Evolutionary conservation across 2,888 invertebrate genomes (phyloP), one percentile per base, ranked within the genome.

Genomic region (Prosopocoilus inquinatus): DNA sequence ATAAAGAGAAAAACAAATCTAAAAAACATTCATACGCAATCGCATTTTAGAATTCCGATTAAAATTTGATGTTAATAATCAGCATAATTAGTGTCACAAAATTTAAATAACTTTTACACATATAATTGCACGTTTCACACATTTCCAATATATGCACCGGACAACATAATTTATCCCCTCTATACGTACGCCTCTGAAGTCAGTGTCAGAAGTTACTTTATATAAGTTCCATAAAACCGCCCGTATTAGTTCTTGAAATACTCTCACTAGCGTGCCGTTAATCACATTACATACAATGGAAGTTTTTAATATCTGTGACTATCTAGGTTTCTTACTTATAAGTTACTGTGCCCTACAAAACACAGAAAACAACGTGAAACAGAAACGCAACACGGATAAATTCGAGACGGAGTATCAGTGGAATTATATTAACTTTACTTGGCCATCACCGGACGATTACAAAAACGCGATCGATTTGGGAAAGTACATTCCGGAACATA

Each of bases 331-430:
- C 46, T 48, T 67, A 8, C 62, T 69, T 16, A 53, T 67, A 16
- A 62, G 61, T 20, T 67, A 62, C 44, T 69, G 69, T 49, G 64
- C 56, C 9, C 53, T 52, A 5, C 59, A 60, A 47, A 41, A 44
- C 38, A 53, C 50, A 32, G 57, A 47, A 3, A 53, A 57, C 13
- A 61, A 53, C 41, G 57, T 32, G 3, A 57, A 54, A 41, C 38
- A 44, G 13, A 57, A 51, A 48, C 44, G 60, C 33, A 58, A 60
- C 13, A 61, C 58, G n/a, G 59, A 61, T 41, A 58, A 84, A 69
- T 87, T 87, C 71, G 79, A 82, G 54, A 85, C 85, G 46, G 81
- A 84, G 51, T 87, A 86, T 77, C 85, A 87, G 76, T 89, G 89
- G 89, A 83, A 82, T 70, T 80, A 80, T 60, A 79, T 88, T 57